A percentile compares a stretch with the other conserved stretches of the same genome.
Conservation (phyloP, 2,113 vertebrate species). For the Pycnonotus jocosus region DNA sequence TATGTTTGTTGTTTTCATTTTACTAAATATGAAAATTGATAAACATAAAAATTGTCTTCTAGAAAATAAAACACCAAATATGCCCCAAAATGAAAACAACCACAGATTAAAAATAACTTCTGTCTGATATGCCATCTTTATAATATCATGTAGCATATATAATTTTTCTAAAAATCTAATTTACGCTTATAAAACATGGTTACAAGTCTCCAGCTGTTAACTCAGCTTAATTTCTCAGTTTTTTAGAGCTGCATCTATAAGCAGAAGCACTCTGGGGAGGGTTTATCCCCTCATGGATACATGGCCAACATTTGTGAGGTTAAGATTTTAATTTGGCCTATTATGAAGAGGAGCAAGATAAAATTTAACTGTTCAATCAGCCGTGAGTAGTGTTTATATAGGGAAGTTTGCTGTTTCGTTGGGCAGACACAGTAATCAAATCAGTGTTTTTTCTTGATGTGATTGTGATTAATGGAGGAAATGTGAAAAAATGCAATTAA, state of each 20-base stretch:
- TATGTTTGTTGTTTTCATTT: conserved; percentile 17
- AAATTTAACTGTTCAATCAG: neutral
- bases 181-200: neutral
- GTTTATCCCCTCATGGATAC: neutral
- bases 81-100: neutral
- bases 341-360: neutral
- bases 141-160: neutral
- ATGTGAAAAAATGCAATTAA: neutral
- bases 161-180: neutral
- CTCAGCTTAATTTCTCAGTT: neutral
- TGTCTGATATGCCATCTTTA: neutral
- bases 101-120: neutral
- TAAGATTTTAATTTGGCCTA: neutral
- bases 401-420: neutral
- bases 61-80: neutral
- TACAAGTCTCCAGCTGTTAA: neutral
- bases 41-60: neutral
- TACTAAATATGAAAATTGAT: neutral
- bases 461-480: neutral
- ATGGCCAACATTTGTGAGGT: neutral
- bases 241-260: neutral
- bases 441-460: neutral
- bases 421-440: neutral
- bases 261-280: neutral
- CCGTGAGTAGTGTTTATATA: neutral